Evolutionary conservation across 2,888 invertebrate species (phyloP), one percentile per base, ranked within the genome.

Genomic region (Drosophila austrosaltans): DNA sequence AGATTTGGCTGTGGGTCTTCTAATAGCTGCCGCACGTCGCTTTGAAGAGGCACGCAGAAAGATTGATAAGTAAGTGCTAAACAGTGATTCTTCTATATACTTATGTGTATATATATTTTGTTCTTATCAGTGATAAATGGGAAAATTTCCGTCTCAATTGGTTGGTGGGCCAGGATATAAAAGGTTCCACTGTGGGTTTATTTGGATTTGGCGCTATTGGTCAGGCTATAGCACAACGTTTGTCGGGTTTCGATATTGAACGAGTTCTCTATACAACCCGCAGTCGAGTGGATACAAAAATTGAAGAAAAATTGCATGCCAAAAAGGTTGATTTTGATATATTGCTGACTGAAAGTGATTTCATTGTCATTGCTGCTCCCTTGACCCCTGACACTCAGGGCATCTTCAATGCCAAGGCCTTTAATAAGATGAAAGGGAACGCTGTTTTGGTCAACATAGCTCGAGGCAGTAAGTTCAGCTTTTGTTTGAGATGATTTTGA

Each of bases 151-250:
- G 95, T 83, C 94, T 95, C 0, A 94, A 95, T 68, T 97, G 96
- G 96, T 93, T 95, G 91, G 93, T 97, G 69, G 98, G 98, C 0
- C 94, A 94, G 79, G 97, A 97, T 68, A 93, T 98, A 32, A 93
- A 94, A 0, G 95, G 94, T 42, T 95, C 97, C 6, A 97, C 96
- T 0, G 96, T 98, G 0, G 98, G 97, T 0, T 95, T 97, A 70
- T 94, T 96, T 10, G 97, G 97, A n/a, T 93, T 97, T 20, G 97
- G 97, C 0, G 94, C 95, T 61, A 95, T 97, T 79, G 97, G 97
- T 0, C 95, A 95, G 90, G 94, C 95, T 0, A 94, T 97, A 40
- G 95, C 95, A 1, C 94, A 95, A 79, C 93, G 97, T 66, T 92
- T 98, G 3, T 93, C 93, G 63, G 95, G 96, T 0, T 98, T 98